These are phyloP conservation scores for Cryptoleucopteryx plumbea DNA, from an alignment of 2,113 vertebrate genomes.

Conservation along the genomic window DNA sequence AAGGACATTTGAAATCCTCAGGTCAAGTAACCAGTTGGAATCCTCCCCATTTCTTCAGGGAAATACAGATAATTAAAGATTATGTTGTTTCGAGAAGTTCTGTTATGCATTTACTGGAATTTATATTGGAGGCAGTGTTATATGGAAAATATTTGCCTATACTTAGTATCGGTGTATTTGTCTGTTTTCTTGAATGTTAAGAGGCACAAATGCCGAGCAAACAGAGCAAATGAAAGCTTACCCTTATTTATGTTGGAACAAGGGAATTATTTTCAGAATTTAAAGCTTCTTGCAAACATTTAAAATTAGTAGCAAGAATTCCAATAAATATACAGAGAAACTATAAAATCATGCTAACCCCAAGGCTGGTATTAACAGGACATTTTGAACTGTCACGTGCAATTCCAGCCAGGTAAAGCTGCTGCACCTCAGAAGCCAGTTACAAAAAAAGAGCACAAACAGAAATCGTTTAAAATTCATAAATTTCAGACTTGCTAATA, in stretches of 20 bases:
- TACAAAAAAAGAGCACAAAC: not conserved
- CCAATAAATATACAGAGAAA: not conserved
- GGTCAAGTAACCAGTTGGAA: not conserved
- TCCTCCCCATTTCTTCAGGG: not conserved
- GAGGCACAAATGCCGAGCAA: not conserved
- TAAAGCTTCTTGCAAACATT: not conserved
- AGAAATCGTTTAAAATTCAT: not conserved
- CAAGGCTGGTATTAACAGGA: not conserved
- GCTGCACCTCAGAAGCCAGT: not conserved
- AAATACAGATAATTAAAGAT: not conserved
- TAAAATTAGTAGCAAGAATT: not conserved
- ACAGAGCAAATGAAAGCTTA: not conserved
- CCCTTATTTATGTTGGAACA: not conserved
- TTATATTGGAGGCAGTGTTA: not conserved
- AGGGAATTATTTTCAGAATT: not conserved
- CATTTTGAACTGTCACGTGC: rapidly evolving
- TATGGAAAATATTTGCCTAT: not conserved
- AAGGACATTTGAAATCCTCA: not conserved
- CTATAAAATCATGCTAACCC: not conserved
- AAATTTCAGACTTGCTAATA: not conserved
- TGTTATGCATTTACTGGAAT: constrained; percentile 16
- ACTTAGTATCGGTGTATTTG: not conserved
- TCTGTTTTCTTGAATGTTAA: not conserved
- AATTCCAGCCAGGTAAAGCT: not conserved
- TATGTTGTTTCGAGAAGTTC: not conserved